Evolutionary conservation across 2,888 invertebrate genomes (phyloP).

Genomic region (Hyalella azteca): DNA sequence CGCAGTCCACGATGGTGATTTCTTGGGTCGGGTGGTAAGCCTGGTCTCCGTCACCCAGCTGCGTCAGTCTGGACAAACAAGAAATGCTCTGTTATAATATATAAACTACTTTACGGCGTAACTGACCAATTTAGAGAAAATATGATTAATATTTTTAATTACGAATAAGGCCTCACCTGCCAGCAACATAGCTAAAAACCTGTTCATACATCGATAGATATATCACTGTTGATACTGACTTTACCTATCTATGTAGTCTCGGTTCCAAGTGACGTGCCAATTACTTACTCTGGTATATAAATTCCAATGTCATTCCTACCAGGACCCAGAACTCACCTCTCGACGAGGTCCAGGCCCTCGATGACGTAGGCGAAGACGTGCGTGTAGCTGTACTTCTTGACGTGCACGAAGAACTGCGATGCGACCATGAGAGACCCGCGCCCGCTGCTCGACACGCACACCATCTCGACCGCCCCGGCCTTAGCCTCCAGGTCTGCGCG

Average conservation of each 20-base stretch:
- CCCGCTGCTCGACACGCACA: slow-evolving; percentile 79
- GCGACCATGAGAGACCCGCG: slow-evolving; percentile 83
- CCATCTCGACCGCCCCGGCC: slow-evolving; percentile 81
- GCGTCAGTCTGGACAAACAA: slow-evolving; percentile 48
- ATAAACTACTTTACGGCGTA: too few relatives aligned
- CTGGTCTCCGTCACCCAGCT: slow-evolving; percentile 48
- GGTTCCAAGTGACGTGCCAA: too few relatives aligned
- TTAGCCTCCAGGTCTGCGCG: slow-evolving; percentile 71
- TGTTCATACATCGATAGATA: too few relatives aligned
- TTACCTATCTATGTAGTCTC: too few relatives aligned
- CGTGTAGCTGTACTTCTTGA: slow-evolving; percentile 82
- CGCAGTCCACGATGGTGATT: slow-evolving; percentile 55
- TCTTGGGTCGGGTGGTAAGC: slow-evolving; percentile 52
- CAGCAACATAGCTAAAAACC: too few relatives aligned
- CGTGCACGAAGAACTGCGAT: slow-evolving; percentile 80
- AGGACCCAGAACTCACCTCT: slow-evolving; percentile 48
- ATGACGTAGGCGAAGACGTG: slow-evolving; percentile 82
- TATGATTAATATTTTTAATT: too few relatives aligned
- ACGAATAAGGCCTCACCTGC: not conserved
- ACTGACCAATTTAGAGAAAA: too few relatives aligned
- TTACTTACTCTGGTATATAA: too few relatives aligned
- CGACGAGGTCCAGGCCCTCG: slow-evolving; percentile 79
- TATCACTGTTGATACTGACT: too few relatives aligned
- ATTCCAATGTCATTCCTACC: too few relatives aligned
- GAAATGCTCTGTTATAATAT: not conserved